A percentile compares a stretch with the other conserved stretches of the same genome.
Conservation (phyloP, 2,113 vertebrate genomes). For the Nansenia antarctica region DNA sequence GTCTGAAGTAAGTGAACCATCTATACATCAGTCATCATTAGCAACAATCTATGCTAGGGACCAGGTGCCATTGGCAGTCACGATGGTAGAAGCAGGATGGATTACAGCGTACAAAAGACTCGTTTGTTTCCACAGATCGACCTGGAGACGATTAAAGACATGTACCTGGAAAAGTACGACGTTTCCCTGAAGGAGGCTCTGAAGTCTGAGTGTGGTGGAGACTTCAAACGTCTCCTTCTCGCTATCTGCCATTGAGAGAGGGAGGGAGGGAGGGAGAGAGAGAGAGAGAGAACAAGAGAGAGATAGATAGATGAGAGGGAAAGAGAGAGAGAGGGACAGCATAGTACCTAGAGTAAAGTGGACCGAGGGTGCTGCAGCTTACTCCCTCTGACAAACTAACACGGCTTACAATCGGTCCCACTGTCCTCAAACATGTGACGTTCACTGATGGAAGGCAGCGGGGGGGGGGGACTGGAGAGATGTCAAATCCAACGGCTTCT, state of each 20-base stretch:
- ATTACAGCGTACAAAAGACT: too few relatives aligned
- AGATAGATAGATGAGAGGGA: not conserved
- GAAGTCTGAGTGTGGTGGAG: conserved; percentile 74
- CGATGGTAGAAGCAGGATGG: too few relatives aligned
- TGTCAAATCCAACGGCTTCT: conserved; percentile 1
- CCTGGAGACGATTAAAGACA: conserved; percentile 80
- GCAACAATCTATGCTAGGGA: too few relatives aligned
- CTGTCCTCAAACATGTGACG: conserved; percentile 10
- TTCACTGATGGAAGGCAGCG: conserved; percentile 19
- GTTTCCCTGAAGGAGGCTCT: conserved; percentile 78
- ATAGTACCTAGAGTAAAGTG: not conserved
- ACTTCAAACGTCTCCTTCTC: conserved; percentile 80
- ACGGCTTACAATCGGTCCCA: conserved; percentile 33
- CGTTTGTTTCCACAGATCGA: conserved; percentile 70
- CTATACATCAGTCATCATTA: too few relatives aligned
- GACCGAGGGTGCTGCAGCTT: conserved; percentile 13
- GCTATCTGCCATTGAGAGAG: conserved; percentile 72
- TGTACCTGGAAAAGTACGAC: conserved; percentile 81
- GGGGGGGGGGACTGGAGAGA: conserved; percentile 21
- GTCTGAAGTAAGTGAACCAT: too few relatives aligned
- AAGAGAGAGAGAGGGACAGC: not conserved
- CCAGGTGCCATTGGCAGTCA: too few relatives aligned
- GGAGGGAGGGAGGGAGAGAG: not conserved
- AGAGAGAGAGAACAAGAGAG: not conserved
- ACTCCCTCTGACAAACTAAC: conserved; percentile 43